Percentiles rank a stretch among this genome's conserved stretches.
These are phyloP conservation scores for Sciurus carolinensis DNA, from an alignment of 2,797 vertebrate genomes.

Conservation along the genomic window DNA sequence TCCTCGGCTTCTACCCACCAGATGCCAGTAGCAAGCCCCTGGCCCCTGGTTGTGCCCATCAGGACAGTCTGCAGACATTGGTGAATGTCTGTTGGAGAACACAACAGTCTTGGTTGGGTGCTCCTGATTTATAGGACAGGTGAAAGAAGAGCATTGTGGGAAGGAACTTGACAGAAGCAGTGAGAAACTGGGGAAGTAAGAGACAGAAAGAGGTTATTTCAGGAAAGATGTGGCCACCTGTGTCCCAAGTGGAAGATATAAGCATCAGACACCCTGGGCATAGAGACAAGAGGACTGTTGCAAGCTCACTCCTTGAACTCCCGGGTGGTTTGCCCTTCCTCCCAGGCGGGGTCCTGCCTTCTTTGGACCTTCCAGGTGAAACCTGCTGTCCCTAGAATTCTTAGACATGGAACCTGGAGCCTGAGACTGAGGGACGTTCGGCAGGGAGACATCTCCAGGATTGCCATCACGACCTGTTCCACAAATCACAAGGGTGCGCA, in stretches of 20 bases:
- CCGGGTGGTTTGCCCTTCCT: not conserved
- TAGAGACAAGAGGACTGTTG: not conserved
- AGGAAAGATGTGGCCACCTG: not conserved
- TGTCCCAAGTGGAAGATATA: not conserved
- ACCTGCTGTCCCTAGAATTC: not conserved
- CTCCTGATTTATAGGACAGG: not conserved
- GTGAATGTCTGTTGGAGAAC: not conserved
- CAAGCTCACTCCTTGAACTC: not conserved
- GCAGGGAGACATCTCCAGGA: not conserved
- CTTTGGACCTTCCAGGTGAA: not conserved
- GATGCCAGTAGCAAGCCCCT: not conserved
- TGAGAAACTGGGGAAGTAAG: not conserved
- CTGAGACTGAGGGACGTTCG: not conserved
- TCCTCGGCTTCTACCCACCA: not conserved
- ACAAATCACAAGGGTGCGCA: not conserved
- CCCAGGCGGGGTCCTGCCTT: not conserved
- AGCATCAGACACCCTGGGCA: accelerated
- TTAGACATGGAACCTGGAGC: not conserved
- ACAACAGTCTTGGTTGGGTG: not conserved
- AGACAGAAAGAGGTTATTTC: not conserved
- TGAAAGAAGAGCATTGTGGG: not conserved
- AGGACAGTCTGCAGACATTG: not conserved
- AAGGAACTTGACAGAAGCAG: not conserved
- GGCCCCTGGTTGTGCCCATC: not conserved
- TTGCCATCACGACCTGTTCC: not conserved